Base-by-base conservation (phyloP, 2,113 vertebrate genomes). In the Cavia aperea region DNA sequence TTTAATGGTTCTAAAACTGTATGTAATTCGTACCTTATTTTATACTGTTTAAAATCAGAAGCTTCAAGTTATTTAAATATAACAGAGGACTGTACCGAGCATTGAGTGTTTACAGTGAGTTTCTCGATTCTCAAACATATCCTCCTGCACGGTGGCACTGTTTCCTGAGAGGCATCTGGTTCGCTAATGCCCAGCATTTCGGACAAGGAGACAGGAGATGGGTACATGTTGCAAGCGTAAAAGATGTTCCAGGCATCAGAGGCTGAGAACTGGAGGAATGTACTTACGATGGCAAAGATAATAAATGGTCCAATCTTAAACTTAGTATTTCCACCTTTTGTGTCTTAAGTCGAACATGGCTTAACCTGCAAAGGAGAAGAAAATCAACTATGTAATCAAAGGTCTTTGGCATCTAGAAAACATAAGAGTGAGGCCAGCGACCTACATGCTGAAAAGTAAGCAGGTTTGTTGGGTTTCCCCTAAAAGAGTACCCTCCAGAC, bases 231-330 rank as follows among this genome's bases (percentile, higher is more conserved):
- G 23, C 66, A 82, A 33, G 6, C 31, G 43, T 89, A 36, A 84
- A 68, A 73, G 49, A 23, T 13, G 39, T 75, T 68, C 19, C 0
- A 72, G 43, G 39, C 36, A n/a, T 70, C 77, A 92, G 78, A 94
- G 54, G 29, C 29, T 73, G 51, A 93, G 26, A 87, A 66, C 13
- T 51, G 18, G 56, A 19, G 84, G 23, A 81, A 62, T 73, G 51
- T 66, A 26, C 26, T 39, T 70, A 39, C 2, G 60, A 33, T 91
- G 68, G 56, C 51, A 82, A 58, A 13, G 68, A 90, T 78, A 91
- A 93, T 92, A 95, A 96, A 95, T 81, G 85, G 66, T 68, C 70
- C 43, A 63, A 54, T 94, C 24, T 54, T 89, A 81, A 93, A 77
- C 36, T 73, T 77, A 24, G 29, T 89, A 43, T 95, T 94, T 93